Evolutionary conservation across 1,140 invertebrate species (phyloP), one percentile per base, ranked within the genome.

Genomic region (Adoxophyes honmai): DNA sequence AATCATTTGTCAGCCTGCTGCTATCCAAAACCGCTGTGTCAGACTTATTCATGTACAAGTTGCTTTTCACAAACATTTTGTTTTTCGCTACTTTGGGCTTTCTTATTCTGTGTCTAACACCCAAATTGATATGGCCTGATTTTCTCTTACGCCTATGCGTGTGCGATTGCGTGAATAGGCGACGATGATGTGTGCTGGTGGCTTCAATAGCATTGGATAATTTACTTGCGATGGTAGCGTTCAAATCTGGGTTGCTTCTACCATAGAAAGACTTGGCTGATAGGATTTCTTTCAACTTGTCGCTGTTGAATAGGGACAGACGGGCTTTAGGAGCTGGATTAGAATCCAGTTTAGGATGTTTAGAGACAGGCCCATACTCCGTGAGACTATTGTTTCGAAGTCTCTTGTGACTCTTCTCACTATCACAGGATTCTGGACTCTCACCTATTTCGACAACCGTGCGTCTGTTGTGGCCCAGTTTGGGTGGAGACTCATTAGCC

Each of bases 201-300:
- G 57, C 68, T 72, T 80, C 76, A 8, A 87, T 86, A 18, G 77
- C 80, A 37, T 73, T 73, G 1, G 80, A 82, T 18, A 88, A 67
- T 37, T 82, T 88, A 0, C 67, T 68, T n/a, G 74, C 60, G 6
- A 89, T 66, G 51, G 42, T 86, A 4, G 68, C 68, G 57, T 89
- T 86, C 8, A 88, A 42, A 34, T 84, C 86, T n/a, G 78, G 79
- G 16, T 85, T 84, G 2, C 66, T 67, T 75, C 90, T 91, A 0
- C 90, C 84, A 70, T 91, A 92, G 64, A 92, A 92, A 11, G 84
- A 87, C 60, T 90, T 90, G 0, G 88, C 78, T 0, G 90, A 82
- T 0, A 92, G 68, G 13, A 88, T 86, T 59, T 88, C 78, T 68
- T 85, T 89, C 0, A 86, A 60, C 38, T 75, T 70, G 14, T 83